Evolutionary conservation across 2,888 invertebrate species (phyloP).

Genomic region (Yponomeuta malinellus): DNA sequence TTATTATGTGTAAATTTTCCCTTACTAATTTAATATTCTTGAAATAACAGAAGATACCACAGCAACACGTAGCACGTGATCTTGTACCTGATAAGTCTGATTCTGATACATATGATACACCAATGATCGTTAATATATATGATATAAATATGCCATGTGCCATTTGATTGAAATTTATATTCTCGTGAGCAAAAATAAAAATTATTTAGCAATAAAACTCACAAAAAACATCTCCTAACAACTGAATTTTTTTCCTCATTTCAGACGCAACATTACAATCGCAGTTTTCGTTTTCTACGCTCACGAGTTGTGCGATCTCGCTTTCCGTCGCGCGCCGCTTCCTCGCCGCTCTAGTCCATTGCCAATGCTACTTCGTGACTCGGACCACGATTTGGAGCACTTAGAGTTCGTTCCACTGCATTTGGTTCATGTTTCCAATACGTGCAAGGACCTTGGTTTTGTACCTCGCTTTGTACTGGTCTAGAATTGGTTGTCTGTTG

Average conservation of each 20-base stretch:
- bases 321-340: constrained; percentile 42
- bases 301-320: constrained; percentile 45
- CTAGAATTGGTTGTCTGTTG: not conserved
- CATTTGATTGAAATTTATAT: too few species aligned
- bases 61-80: too few species aligned
- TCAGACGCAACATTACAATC: not conserved
- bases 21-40: too few species aligned
- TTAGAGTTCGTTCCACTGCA: constrained; percentile 37
- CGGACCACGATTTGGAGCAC: constrained; percentile 31
- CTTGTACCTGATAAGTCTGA: too few species aligned
- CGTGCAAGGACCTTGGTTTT: not conserved
- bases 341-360: constrained; percentile 40
- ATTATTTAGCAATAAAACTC: too few species aligned
- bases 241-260: not conserved
- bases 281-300: constrained; percentile 45
- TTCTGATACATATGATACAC: too few species aligned
- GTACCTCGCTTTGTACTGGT: not conserved
- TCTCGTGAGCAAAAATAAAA: too few species aligned
- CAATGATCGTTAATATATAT: too few species aligned
- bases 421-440: not conserved
- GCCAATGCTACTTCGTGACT: constrained; percentile 38
- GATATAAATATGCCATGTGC: too few species aligned
- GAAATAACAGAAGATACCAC: too few species aligned
- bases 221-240: too few species aligned
- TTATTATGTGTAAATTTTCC: too few species aligned